Base-by-base conservation (phyloP, 2,888 invertebrate species). In the Acronicta aceris region DNA sequence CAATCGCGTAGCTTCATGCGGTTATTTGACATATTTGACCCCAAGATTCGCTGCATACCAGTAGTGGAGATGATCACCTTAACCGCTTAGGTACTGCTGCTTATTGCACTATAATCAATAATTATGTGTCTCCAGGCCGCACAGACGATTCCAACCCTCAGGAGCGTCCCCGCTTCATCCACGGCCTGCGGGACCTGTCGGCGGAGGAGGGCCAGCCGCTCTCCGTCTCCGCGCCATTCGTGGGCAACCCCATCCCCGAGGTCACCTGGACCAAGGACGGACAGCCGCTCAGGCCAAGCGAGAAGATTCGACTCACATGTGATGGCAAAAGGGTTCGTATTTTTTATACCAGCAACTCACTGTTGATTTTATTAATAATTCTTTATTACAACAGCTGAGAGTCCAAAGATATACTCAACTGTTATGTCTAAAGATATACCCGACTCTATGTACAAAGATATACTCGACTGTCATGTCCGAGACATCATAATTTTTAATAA, bases 151-250 rank as follows among this genome's bases (percentile, higher is more conserved):
- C 96, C 1, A 89, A 93, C 0, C 96, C 97, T 0, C 97, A 98
- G 82, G 97, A 97, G 81, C 95, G 97, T 7, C 98, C 98, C 0
- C 95, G 95, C 66, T 96, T 98, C 84, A 89, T 97, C 36, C 96
- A 97, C 76, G 96, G 96, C 0, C 94, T 98, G 21, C 95, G 97
- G 42, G 98, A 98, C 89, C 93, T 96, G 0, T 96, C 96, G 3
- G 96, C 97, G 0, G 98, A 98, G 81, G 99, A 99, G 88, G 98
- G 98, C 2, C 96, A 97, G 81, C 96, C 97, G 0, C 88, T 98
- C 38, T 78, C 90, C 0, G 87, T 98, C 38, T 95, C 96, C 15
- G 97, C 96, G 51, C 96, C 97, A 16, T 96, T 97, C 83, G 95
- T 95, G 38, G 98, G 97, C 36, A 98, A 98, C 95, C 98, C 98